Conservation (phyloP, 2,888 invertebrate species). For the Choristoneura rosaceana region DNA sequence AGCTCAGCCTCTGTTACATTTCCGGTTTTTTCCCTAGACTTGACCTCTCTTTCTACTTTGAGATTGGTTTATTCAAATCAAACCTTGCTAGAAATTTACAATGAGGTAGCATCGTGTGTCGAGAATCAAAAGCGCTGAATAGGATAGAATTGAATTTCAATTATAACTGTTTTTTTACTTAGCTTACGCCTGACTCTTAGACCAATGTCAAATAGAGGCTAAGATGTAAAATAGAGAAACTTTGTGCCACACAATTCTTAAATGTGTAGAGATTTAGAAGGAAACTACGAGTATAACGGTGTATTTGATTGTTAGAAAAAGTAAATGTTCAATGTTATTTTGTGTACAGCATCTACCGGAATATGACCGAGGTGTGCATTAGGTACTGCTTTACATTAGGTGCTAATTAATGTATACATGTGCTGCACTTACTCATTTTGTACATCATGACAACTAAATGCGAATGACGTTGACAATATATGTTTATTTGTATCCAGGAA, state of each 20-base stretch:
- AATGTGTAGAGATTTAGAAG: slow-evolving; percentile 54
- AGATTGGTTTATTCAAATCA: too few relatives aligned
- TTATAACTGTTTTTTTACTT: too few relatives aligned
- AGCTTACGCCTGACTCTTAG: background rate
- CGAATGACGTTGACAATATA: slow-evolving; percentile 82
- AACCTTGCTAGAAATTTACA: too few relatives aligned
- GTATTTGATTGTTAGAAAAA: slow-evolving; percentile 51
- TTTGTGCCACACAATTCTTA: slow-evolving; percentile 50
- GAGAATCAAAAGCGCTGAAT: too few relatives aligned
- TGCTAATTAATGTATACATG: slow-evolving; percentile 78
- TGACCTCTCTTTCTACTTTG: too few relatives aligned
- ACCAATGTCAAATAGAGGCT: background rate
- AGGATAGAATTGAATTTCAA: too few relatives aligned
- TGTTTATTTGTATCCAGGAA: slow-evolving; percentile 54
- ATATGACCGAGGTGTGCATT: slow-evolving; percentile 52
- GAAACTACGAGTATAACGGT: slow-evolving; percentile 24
- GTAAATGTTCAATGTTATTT: slow-evolving; percentile 71
- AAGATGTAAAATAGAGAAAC: slow-evolving; percentile 29
- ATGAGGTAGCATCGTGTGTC: too few relatives aligned
- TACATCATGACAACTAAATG: slow-evolving; percentile 66
- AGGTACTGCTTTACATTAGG: slow-evolving; percentile 81
- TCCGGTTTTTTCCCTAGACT: too few relatives aligned
- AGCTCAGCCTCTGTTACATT: too few relatives aligned
- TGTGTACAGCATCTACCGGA: slow-evolving; percentile 68
- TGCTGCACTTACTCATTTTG: slow-evolving; percentile 73